Evolutionary conservation across 1,140 invertebrate genomes (phyloP).

Genomic region (Bicyclus anynana): DNA sequence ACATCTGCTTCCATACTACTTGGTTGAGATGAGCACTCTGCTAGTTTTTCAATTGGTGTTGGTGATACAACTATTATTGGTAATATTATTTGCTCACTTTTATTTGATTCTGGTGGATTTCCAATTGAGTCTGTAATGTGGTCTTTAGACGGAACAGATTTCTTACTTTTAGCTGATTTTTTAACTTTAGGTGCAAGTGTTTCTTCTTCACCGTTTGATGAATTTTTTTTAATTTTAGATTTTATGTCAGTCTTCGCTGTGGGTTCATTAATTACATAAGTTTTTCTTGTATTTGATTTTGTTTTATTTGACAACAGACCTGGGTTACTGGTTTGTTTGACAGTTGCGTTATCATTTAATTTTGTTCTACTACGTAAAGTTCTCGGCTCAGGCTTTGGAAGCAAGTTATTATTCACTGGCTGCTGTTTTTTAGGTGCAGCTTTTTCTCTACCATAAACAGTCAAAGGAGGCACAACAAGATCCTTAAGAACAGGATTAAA

Average conservation of each 20-base stretch:
- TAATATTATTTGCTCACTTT: too few relatives aligned
- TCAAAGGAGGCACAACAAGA: constrained; percentile 30
- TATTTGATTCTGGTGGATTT: too few relatives aligned
- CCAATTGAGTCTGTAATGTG: too few relatives aligned
- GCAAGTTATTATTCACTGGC: not conserved
- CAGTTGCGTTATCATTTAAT: not conserved
- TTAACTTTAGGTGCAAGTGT: not conserved
- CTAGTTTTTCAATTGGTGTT: too few relatives aligned
- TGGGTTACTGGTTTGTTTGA: too few relatives aligned
- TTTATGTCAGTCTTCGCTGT: not conserved
- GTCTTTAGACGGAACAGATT: not conserved
- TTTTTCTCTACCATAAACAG: not conserved
- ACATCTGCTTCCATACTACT: constrained; percentile 8
- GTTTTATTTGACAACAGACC: not conserved
- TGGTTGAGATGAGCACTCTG: constrained; percentile 4
- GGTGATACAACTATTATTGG: too few relatives aligned
- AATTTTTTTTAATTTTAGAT: not conserved
- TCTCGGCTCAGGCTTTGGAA: not conserved
- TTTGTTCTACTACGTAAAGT: not conserved
- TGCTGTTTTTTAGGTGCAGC: not conserved
- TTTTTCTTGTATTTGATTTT: not conserved
- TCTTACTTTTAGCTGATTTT: not conserved
- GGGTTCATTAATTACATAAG: not conserved
- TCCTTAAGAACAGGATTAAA: constrained; percentile 50
- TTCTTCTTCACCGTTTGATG: not conserved